Percentiles rank a stretch among this genome's conserved stretches.
Conservation (phyloP, 2,797 vertebrate species). For the Holocentrus rufus region DNA sequence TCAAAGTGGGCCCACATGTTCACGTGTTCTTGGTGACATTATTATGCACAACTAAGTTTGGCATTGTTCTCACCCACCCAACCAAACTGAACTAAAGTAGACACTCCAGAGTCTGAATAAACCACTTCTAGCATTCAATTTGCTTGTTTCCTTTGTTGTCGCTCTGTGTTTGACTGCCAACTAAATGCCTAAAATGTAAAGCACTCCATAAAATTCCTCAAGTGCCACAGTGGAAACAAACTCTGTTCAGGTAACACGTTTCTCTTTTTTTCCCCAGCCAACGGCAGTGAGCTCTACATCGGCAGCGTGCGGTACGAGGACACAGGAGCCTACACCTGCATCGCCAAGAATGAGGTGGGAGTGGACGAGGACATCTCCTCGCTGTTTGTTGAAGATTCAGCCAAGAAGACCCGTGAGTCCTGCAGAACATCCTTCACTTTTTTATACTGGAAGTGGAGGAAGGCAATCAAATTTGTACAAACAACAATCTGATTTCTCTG, state of each 20-base stretch:
- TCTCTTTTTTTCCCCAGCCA: conserved; percentile 79
- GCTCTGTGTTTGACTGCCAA: too few species aligned
- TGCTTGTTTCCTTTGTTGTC: too few species aligned
- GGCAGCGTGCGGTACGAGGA: conserved; percentile 94
- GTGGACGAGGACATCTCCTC: conserved; percentile 98
- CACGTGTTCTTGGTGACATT: too few species aligned
- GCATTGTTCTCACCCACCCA: too few species aligned
- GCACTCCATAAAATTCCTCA: background rate
- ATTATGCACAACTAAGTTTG: too few species aligned
- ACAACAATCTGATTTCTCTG: background rate
- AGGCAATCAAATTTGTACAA: too few species aligned
- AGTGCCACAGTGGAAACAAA: background rate
- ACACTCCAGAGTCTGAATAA: too few species aligned
- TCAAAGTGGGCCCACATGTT: too few species aligned
- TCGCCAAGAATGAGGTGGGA: conserved; percentile 96
- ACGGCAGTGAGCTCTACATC: conserved; percentile 92
- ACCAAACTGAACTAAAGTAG: too few species aligned
- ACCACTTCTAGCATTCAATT: too few species aligned
- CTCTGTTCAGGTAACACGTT: background rate
- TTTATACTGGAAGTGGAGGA: background rate
- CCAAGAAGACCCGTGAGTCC: conserved; percentile 92
- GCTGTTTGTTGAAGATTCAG: conserved; percentile 95
- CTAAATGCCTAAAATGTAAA: too few species aligned
- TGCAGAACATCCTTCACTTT: background rate
- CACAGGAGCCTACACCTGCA: conserved; percentile 97